A percentile compares a stretch with the other conserved stretches of the same genome.
phyloP scores from a whole-genome alignment of 2,888 invertebrate genomes.

The Drosophila meridiana region DNA sequence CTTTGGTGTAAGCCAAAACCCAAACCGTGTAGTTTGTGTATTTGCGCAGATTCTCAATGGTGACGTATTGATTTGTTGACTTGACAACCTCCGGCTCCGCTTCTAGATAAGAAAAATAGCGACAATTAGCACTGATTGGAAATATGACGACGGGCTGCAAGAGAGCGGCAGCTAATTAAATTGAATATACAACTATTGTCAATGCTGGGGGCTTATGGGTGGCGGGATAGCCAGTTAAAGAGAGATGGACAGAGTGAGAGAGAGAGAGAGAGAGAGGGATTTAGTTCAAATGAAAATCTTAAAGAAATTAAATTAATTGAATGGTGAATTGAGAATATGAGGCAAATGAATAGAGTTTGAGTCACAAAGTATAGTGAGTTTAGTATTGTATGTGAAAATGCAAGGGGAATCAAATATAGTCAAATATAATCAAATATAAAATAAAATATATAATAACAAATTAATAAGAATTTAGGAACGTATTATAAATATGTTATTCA shows the following conservation, averaged over 20 bases:
- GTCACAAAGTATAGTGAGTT: not conserved
- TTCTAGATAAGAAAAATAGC: slow-evolving; percentile 85
- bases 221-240: not conserved
- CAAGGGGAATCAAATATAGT: not conserved
- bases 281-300: not conserved
- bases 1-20: slow-evolving; percentile 94
- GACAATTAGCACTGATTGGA: slow-evolving; percentile 69
- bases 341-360: not conserved
- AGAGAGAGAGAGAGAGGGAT: not conserved
- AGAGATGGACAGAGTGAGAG: not conserved
- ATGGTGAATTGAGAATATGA: not conserved
- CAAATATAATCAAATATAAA: not conserved
- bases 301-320: not conserved
- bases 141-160: slow-evolving; percentile 52
- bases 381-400: not conserved
- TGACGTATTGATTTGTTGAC: slow-evolving; percentile 85
- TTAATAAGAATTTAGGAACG: too few relatives aligned
- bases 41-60: slow-evolving; percentile 90
- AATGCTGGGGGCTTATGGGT: not conserved
- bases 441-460: too few relatives aligned
- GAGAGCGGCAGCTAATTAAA: slow-evolving; percentile 57
- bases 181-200: not conserved
- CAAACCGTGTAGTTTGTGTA: slow-evolving; percentile 97
- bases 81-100: slow-evolving; percentile 92
- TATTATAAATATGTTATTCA: too few relatives aligned